A percentile compares a stretch with the other conserved stretches of the same genome.
Evolutionary conservation across 2,888 invertebrate species (phyloP).

Genomic region (Trissoscelio sp.): DNA sequence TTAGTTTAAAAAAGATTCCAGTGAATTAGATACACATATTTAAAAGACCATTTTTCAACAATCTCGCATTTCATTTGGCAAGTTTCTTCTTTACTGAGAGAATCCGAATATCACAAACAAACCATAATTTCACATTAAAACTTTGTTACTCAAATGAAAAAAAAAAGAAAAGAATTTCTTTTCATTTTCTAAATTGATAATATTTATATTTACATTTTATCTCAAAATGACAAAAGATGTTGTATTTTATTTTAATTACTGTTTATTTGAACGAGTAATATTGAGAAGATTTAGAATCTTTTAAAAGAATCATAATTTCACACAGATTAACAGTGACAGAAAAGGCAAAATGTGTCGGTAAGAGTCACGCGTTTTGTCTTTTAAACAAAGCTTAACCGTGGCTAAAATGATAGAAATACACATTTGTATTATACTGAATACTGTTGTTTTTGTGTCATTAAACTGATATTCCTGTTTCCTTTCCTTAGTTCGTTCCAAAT

Average conservation of each 20-base stretch:
- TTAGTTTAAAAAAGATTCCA: slow-evolving; percentile 9
- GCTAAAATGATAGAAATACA: slow-evolving; percentile 66
- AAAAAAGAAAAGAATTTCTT: not conserved
- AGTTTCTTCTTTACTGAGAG: slow-evolving; percentile 9
- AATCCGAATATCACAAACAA: slow-evolving; percentile 10
- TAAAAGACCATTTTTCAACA: no score
- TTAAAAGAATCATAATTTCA: not conserved
- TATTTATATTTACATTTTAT: no score
- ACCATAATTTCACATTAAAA: not conserved
- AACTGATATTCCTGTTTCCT: slow-evolving; percentile 30
- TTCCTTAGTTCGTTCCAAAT: slow-evolving; percentile 75
- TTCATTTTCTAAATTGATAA: no score
- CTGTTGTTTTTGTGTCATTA: slow-evolving; percentile 11
- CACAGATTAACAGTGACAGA: slow-evolving; percentile 2
- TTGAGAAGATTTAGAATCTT: not conserved
- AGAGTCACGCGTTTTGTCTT: slow-evolving; percentile 20
- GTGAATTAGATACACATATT: no score
- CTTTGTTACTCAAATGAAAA: not conserved
- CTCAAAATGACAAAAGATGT: no score
- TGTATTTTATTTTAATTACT: no score
- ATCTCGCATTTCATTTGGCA: slow-evolving; percentile 31
- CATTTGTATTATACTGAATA: slow-evolving; percentile 68
- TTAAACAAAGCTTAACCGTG: slow-evolving; percentile 29
- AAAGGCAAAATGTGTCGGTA: slow-evolving; percentile 6
- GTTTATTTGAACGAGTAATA: not conserved